These are phyloP conservation scores for Uromys caudimaculatus DNA, from an alignment of 2,797 vertebrate genomes.

Conservation along the genomic window DNA sequence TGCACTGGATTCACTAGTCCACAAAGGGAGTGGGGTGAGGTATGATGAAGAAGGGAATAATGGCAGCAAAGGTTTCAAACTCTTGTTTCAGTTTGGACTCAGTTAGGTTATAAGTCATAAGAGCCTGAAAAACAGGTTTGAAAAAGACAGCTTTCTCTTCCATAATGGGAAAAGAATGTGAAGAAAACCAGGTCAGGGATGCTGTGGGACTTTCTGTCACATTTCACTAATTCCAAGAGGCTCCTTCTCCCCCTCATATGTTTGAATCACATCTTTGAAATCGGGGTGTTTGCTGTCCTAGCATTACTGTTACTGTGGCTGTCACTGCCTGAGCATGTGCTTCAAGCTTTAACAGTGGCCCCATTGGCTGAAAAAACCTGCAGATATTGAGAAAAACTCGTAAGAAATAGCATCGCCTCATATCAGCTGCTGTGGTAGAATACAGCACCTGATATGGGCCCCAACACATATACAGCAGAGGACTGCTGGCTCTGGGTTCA, in stretches of 20 bases:
- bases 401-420: not conserved
- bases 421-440: too few species aligned
- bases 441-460: too few species aligned
- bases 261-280: slow-evolving; percentile 35
- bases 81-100: not conserved
- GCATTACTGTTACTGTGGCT: not conserved
- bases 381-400: not conserved
- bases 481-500: too few species aligned
- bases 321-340: not conserved
- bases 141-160: not conserved
- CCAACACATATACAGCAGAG: too few species aligned
- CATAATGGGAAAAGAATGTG: not conserved
- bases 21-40: not conserved
- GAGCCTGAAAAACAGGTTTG: slow-evolving; percentile 34
- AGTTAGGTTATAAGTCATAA: not conserved
- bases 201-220: not conserved
- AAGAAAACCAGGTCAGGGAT: not conserved
- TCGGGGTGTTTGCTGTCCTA: not conserved
- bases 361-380: not conserved
- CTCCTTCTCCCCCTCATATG: not conserved
- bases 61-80: slow-evolving; percentile 4
- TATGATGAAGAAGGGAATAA: slow-evolving; percentile 2
- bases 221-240: slow-evolving; percentile 13
- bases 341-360: slow-evolving; percentile 16
- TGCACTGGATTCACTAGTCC: not conserved